Percentiles rank a stretch among this genome's conserved stretches.
phyloP scores from a whole-genome alignment of 2,888 invertebrate genomes.

The Drosophila stalkeri region DNA sequence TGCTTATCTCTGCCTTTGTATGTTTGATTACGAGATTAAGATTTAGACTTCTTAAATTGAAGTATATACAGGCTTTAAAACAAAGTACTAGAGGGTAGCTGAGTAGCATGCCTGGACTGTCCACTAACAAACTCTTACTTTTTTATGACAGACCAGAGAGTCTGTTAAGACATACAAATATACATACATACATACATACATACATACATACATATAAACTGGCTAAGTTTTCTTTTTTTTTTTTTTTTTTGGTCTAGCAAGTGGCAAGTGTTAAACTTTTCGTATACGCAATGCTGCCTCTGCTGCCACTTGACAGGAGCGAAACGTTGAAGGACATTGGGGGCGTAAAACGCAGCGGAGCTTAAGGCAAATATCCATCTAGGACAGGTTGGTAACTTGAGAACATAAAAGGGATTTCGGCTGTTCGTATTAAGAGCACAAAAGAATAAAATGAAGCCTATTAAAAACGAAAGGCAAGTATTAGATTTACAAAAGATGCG shows the following conservation, averaged over 20 bases:
- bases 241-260: constrained; percentile 12
- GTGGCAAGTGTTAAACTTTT: constrained; percentile 67
- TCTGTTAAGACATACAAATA: constrained; percentile 36
- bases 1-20: no score
- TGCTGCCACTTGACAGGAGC: constrained; percentile 33
- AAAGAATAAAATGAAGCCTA: constrained; percentile 61
- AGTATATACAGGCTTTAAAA: background rate
- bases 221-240: constrained; percentile 39
- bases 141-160: constrained; percentile 18
- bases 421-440: constrained; percentile 32
- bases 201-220: constrained; percentile 12
- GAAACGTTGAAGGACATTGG: constrained; percentile 15
- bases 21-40: no score
- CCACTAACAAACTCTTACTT: background rate
- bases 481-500: constrained; percentile 39
- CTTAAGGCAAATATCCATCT: constrained; percentile 52
- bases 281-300: constrained; percentile 46
- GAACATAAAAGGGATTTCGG: constrained; percentile 66
- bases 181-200: constrained; percentile 13
- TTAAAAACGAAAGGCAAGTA: constrained; percentile 55
- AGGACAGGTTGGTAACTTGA: constrained; percentile 65
- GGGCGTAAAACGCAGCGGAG: constrained; percentile 16
- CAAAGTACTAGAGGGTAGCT: background rate
- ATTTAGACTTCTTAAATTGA: background rate
- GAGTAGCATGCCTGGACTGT: background rate